Percentiles rank a stretch among this genome's conserved stretches.
Conservation (phyloP, 1,140 invertebrate genomes). For the Steinernema khuongi region DNA sequence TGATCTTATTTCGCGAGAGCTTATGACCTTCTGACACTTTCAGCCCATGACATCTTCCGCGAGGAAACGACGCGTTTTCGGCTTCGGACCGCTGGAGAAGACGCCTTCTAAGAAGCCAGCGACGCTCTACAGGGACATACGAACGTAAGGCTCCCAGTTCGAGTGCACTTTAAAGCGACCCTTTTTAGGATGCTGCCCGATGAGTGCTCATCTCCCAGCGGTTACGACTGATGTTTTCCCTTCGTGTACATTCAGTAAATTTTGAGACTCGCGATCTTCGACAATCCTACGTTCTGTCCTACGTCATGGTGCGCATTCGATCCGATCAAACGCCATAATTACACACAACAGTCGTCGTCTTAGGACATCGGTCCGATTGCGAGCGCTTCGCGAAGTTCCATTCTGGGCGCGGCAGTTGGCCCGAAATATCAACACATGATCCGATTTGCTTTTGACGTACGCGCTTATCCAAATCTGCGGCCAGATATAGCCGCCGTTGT, state of each 20-base stretch:
- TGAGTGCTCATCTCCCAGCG: neutral
- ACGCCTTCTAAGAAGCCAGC: neutral
- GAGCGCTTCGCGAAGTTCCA: neutral
- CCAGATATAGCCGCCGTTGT: neutral
- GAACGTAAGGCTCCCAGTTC: too few relatives aligned
- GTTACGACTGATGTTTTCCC: neutral
- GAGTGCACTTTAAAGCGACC: neutral
- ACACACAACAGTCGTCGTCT: neutral
- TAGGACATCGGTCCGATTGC: neutral
- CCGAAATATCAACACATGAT: neutral
- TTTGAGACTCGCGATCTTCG: neutral
- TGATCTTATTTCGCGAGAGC: too few relatives aligned
- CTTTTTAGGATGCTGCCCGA: neutral
- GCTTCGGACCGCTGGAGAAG: neutral
- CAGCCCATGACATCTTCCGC: neutral
- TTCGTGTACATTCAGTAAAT: too few relatives aligned
- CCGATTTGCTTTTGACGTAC: slow-evolving; percentile 4
- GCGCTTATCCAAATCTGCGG: neutral
- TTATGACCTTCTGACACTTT: neutral
- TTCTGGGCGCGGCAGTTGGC: neutral
- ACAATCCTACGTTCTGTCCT: neutral
- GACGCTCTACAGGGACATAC: neutral
- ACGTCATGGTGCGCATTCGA: neutral
- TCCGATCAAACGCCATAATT: neutral
- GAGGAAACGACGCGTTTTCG: neutral